Base-by-base conservation (phyloP, 2,888 invertebrate species). In the Brenthis ino region DNA sequence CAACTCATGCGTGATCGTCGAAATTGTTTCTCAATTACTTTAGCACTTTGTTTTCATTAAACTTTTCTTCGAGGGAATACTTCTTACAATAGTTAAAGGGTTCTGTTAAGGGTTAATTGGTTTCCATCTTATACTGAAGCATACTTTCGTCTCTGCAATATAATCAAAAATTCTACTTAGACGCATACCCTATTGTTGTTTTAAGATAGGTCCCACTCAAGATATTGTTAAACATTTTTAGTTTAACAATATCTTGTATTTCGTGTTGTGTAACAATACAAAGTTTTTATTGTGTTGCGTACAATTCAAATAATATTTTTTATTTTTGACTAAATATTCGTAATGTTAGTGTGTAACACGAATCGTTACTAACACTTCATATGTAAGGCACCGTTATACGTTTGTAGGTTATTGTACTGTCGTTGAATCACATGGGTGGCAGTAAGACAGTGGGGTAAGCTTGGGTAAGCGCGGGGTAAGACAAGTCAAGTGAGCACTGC, bases 1-100 rank as follows among this genome's bases (percentile, higher is more conserved):
- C 89, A 82, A 89, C 85, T 92, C 91, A 92, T 89, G 93, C 92
- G 89, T 92, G 88, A 85, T 86, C 83, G 83, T 86, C 85, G 81
- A 85, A 93, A 92, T 92, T 92, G 91, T 91, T 93, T 88, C 86
- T 91, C 88, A 83, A 90, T 91, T 91, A 89, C 89, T 91, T 89
- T 78, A 82, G 79, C 85, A 86, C 90, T 91, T 91, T 92, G 89
- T 91, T 88, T 87, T 85, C 86, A 89, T 88, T 87, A 84, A 88
- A 89, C 85, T 86, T 89, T 87, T 83, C 85, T 86, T 83, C 77
- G 77, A 72, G 75, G 76, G 75, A 75, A 75, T 72, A 74, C 76
- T 77, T 77, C 76, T 78, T 75, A 75, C 68, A 73, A 72, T 75
- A 73, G 72, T 76, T 73, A 65, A 71, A 72, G 71, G 72, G 73